Evolutionary conservation across 2,113 vertebrate genomes (phyloP).

Genomic region (Brachionichthys hirsutus): DNA sequence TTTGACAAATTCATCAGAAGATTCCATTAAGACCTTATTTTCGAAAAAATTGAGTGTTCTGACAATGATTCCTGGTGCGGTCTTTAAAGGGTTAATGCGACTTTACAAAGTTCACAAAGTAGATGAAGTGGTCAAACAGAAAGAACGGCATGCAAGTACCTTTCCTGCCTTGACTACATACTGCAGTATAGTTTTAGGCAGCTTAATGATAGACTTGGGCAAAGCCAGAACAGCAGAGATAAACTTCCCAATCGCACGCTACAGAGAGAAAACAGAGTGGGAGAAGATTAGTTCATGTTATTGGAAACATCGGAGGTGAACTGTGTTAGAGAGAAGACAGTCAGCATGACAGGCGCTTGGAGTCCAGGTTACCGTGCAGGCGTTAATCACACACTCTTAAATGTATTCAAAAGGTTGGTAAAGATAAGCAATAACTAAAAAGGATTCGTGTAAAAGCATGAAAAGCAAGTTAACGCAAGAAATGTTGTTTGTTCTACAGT

Average conservation of each 20-base stretch:
- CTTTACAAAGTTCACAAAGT: conserved; percentile 11
- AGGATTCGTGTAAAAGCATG: neutral
- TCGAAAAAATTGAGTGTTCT: too few relatives aligned
- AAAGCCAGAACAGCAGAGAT: conserved; percentile 96
- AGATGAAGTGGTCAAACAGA: conserved; percentile 55
- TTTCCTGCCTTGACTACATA: conserved; percentile 97
- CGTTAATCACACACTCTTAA: too few relatives aligned
- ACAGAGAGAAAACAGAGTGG: conserved; percentile 86
- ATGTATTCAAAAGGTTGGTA: too few relatives aligned
- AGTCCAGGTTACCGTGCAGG: neutral
- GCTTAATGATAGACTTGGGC: conserved; percentile 98
- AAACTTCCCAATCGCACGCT: conserved; percentile 99
- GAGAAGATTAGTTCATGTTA: conserved; percentile 51
- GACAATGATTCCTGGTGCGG: too few relatives aligned
- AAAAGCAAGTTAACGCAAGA: neutral
- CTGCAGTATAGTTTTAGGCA: conserved; percentile 98
- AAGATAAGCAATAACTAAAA: too few relatives aligned
- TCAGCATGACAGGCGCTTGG: neutral
- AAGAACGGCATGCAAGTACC: conserved; percentile 79
- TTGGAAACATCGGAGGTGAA: conserved; percentile 22
- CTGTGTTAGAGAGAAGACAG: conserved; percentile 5
- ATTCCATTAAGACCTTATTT: too few relatives aligned
- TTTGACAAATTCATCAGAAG: too few relatives aligned
- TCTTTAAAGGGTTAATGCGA: neutral
- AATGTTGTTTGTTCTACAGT: neutral